Conservation (phyloP, 2,113 vertebrate species). For the Pantherophis guttatus region DNA sequence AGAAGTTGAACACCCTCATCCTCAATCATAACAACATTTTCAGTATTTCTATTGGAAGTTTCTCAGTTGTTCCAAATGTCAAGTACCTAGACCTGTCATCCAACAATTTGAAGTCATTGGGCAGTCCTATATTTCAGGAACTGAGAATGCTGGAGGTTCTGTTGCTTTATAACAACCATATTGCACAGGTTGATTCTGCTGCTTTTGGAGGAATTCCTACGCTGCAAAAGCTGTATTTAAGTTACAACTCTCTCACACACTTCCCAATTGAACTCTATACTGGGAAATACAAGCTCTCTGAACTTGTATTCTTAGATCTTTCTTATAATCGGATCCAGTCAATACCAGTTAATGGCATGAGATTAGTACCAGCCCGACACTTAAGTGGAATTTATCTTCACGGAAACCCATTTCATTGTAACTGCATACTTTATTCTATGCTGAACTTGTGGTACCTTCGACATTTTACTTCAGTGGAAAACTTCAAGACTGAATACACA, state of each 20-base stretch:
- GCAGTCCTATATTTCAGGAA: constrained; percentile 72
- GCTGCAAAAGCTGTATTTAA: constrained; percentile 79
- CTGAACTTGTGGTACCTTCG: constrained; percentile 79
- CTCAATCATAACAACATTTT: constrained; percentile 75
- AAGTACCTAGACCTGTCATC: constrained; percentile 81
- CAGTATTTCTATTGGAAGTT: constrained; percentile 69
- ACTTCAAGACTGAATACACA: constrained; percentile 75
- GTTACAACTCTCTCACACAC: constrained; percentile 69
- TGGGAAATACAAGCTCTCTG: constrained; percentile 68
- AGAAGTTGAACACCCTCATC: constrained; percentile 73
- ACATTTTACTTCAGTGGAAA: constrained; percentile 75
- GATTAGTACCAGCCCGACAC: constrained; percentile 67
- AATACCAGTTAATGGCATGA: constrained; percentile 73
- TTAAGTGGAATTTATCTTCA: constrained; percentile 80
- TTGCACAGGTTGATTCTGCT: constrained; percentile 65
- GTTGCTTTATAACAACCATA: constrained; percentile 80
- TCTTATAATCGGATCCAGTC: constrained; percentile 75
- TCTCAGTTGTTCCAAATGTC: constrained; percentile 69
- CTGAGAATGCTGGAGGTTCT: constrained; percentile 74
- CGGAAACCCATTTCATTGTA: constrained; percentile 80
- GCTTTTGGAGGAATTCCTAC: constrained; percentile 72
- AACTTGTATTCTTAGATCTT: constrained; percentile 78
- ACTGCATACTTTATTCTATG: constrained; percentile 75
- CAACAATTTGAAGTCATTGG: constrained; percentile 72
- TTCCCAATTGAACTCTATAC: constrained; percentile 75